These are phyloP conservation scores for Chrysaora quinquecirrha DNA, from an alignment of 30 jellyfish, hydroid and myxozoan genomes.

Conservation along the genomic window DNA sequence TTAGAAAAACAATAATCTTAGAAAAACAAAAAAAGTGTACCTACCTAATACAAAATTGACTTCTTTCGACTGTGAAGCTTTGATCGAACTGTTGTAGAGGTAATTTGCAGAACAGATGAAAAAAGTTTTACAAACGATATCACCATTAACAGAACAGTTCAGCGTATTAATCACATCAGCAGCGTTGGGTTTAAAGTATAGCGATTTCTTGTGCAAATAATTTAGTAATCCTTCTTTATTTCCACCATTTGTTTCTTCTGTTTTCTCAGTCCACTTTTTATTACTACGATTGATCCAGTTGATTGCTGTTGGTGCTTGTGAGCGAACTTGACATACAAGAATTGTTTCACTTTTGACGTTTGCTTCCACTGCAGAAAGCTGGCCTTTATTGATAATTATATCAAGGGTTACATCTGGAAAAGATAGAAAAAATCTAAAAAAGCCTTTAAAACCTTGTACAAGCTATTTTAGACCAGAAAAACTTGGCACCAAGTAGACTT, in stretches of 20 bases:
- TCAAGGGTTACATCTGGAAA: conserved; percentile 11
- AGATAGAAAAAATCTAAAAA: too few species aligned
- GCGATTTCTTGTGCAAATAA: background rate
- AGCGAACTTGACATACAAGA: conserved; percentile 7
- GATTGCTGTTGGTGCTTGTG: conserved; percentile 12
- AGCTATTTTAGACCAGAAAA: too few species aligned
- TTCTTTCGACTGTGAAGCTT: background rate
- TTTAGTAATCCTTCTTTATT: background rate
- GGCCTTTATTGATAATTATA: conserved; percentile 11
- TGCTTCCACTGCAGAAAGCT: conserved; percentile 2
- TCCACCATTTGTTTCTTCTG: background rate
- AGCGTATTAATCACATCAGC: conserved; percentile 20
- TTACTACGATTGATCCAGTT: conserved; percentile 17
- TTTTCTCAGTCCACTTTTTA: background rate
- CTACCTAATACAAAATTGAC: conserved; percentile 25
- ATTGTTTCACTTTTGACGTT: background rate
- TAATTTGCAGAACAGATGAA: conserved; percentile 31
- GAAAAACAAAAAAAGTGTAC: too few species aligned
- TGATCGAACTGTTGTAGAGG: conserved; percentile 5
- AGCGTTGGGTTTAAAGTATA: conserved; percentile 31
- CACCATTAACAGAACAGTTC: background rate
- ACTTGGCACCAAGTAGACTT: too few species aligned
- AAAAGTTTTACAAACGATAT: background rate
- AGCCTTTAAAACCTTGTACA: too few species aligned
- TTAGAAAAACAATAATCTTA: too few species aligned